These are phyloP conservation scores for Protobothrops mucrosquamatus DNA, from an alignment of 2,113 vertebrate genomes.

Conservation along the genomic window DNA sequence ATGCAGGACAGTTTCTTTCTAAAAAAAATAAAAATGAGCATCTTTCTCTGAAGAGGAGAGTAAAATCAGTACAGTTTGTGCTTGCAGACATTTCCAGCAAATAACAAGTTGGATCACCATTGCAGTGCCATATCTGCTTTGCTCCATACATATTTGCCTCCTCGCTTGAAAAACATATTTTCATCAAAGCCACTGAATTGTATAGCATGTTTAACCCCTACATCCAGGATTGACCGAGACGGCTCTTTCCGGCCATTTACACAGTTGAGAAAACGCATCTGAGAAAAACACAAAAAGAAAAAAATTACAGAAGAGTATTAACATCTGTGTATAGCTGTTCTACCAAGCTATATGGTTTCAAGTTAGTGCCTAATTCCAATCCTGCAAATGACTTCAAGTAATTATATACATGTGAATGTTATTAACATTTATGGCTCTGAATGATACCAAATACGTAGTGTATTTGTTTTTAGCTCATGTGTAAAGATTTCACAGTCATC, in stretches of 20 bases:
- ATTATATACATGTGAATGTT: background rate
- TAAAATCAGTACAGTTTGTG: background rate
- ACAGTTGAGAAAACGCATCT: constrained; percentile 97
- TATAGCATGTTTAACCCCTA: constrained; percentile 86
- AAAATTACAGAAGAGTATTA: background rate
- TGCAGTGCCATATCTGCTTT: constrained; percentile 90
- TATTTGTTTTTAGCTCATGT: background rate
- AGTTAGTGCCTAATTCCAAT: background rate
- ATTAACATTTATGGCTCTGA: background rate
- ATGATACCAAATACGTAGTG: background rate
- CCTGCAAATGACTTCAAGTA: background rate
- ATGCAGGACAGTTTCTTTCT: background rate
- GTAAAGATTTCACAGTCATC: background rate
- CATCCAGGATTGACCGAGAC: constrained; percentile 89
- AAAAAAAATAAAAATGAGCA: background rate
- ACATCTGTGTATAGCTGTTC: background rate
- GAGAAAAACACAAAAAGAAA: constrained; percentile 7
- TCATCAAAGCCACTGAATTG: constrained; percentile 93
- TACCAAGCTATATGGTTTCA: background rate
- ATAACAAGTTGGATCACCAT: constrained; percentile 73
- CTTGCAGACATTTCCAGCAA: background rate
- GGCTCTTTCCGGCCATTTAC: constrained; percentile 86
- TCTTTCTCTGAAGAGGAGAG: background rate
- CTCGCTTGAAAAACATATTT: constrained; percentile 87
- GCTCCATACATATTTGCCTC: constrained; percentile 93